Conservation (phyloP, 2,113 vertebrate species). For the Ptyas mucosa region DNA sequence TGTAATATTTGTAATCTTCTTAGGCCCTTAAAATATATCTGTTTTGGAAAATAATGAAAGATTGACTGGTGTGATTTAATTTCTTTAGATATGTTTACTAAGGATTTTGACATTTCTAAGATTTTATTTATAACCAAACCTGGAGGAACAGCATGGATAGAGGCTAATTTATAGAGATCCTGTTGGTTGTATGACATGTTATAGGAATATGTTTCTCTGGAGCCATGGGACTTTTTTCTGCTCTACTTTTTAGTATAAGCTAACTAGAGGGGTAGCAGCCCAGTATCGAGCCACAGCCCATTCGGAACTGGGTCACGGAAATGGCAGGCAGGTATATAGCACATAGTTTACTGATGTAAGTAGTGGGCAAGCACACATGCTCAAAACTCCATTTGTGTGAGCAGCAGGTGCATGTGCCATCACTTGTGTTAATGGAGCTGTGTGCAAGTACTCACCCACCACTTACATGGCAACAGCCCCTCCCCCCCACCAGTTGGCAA, state of each 20-base stretch:
- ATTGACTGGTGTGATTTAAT: neutral
- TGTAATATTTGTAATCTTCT: neutral
- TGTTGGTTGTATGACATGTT: neutral
- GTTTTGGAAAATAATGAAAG: neutral
- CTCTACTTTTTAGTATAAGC: neutral
- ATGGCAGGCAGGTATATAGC: neutral
- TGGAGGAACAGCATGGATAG: neutral
- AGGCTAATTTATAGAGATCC: neutral
- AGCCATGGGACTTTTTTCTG: neutral
- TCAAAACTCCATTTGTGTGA: neutral
- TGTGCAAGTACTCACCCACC: neutral
- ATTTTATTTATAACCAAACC: neutral
- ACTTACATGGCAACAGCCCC: neutral
- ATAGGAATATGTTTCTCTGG: neutral
- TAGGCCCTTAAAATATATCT: no score
- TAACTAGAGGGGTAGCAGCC: neutral
- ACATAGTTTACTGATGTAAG: neutral
- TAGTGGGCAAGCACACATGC: neutral
- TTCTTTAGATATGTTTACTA: neutral
- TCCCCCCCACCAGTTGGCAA: neutral
- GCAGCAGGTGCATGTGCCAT: rapidly evolving
- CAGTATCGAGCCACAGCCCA: neutral
- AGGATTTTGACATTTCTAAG: neutral
- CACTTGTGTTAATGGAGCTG: neutral
- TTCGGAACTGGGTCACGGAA: neutral